Percentiles rank a stretch among this genome's conserved stretches.
Conservation (phyloP, 2,113 vertebrate species). For the Lethenteron reissneri region DNA sequence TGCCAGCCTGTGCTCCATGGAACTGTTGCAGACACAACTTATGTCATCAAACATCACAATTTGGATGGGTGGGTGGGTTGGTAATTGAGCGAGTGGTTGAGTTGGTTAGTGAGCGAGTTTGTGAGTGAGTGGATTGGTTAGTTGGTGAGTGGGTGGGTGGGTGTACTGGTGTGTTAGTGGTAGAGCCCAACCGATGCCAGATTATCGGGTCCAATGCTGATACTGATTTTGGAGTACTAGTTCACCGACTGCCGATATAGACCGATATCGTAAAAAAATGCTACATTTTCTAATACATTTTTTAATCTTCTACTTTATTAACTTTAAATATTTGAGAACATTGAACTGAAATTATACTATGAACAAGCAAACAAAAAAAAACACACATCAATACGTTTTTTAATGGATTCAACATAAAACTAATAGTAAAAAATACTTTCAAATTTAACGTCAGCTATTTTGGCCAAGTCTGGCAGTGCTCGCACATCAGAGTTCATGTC, state of each 20-base stretch:
- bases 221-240: neutral
- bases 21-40: too few species aligned
- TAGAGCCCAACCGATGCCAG: neutral
- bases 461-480: neutral
- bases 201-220: neutral
- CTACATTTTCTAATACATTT: neutral
- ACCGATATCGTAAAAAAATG: neutral
- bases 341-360: neutral
- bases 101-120: too few species aligned
- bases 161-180: too few species aligned
- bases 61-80: too few species aligned
- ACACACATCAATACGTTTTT: neutral
- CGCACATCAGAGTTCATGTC: neutral
- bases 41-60: too few species aligned
- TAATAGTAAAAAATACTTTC: neutral
- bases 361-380: neutral
- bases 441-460: neutral
- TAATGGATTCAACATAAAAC: conserved; percentile 4
- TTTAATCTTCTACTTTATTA: neutral
- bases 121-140: too few species aligned
- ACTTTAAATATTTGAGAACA: neutral
- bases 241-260: neutral
- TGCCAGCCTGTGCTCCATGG: too few species aligned
- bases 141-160: too few species aligned
- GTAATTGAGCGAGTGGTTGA: too few species aligned